Evolutionary conservation across 2,888 invertebrate species (phyloP).

Genomic region (Chelonus formosanus): DNA sequence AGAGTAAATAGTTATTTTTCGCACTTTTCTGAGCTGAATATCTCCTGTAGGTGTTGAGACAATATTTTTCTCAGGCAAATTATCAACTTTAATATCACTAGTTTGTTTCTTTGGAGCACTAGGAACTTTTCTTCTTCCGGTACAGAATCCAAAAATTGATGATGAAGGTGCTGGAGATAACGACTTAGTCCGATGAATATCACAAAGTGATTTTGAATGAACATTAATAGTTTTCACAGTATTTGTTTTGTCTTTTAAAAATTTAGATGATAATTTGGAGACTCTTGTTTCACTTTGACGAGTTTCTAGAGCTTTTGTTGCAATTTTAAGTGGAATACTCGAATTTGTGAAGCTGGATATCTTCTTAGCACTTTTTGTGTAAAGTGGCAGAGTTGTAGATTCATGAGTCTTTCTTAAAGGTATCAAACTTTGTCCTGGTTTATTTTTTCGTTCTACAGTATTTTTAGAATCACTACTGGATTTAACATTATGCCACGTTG

Average conservation of each 20-base stretch:
- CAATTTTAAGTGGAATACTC: conserved; percentile 47
- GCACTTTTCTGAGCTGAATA: conserved; percentile 34
- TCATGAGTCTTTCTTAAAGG: conserved; percentile 31
- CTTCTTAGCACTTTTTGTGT: conserved; percentile 51
- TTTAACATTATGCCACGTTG: conserved; percentile 32
- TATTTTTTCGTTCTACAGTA: conserved; percentile 23
- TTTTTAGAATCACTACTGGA: conserved; percentile 30
- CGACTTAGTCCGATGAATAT: conserved; percentile 44
- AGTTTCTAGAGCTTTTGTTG: conserved; percentile 34
- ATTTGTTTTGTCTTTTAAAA: conserved; percentile 50
- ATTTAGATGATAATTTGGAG: conserved; percentile 39
- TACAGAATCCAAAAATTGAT: conserved; percentile 61
- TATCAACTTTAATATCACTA: conserved; percentile 26
- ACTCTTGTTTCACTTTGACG: conserved; percentile 33
- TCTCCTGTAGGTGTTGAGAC: conserved; percentile 17
- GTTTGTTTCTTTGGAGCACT: conserved; percentile 37
- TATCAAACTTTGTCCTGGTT: conserved; percentile 27
- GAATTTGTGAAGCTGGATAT: conserved; percentile 42
- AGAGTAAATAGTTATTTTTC: not conserved
- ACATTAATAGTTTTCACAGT: conserved; percentile 44
- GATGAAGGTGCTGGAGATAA: conserved; percentile 46
- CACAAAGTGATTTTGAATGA: conserved; percentile 47
- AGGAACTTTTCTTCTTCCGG: conserved; percentile 51
- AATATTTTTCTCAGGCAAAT: conserved; percentile 11
- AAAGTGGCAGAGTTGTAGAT: conserved; percentile 54